These are phyloP conservation scores for Xanthia icteritia DNA, from an alignment of 2,888 invertebrate genomes.

Conservation along the genomic window DNA sequence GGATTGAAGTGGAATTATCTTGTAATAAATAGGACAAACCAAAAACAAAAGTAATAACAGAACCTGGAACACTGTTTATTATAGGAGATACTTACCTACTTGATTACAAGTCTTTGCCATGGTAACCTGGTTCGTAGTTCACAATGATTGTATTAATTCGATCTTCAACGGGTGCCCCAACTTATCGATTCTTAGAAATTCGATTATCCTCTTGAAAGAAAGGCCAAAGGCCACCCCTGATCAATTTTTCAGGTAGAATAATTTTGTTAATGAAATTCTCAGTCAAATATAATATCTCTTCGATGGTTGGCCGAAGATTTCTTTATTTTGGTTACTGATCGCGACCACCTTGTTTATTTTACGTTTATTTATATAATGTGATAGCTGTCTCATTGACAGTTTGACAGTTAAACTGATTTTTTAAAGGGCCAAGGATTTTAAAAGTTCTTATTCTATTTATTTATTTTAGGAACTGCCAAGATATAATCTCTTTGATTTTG, in stretches of 20 bases:
- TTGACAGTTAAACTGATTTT: background rate
- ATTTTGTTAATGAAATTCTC: conserved; percentile 2
- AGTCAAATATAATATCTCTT: background rate
- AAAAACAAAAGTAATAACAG: conserved; percentile 16
- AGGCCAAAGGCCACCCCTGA: background rate
- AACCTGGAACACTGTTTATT: background rate
- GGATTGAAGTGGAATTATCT: too few relatives aligned
- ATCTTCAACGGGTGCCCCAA: conserved; percentile 19
- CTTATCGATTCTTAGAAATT: conserved; percentile 17
- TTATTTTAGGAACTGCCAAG: background rate
- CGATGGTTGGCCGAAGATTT: background rate
- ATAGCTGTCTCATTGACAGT: background rate
- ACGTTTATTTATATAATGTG: background rate
- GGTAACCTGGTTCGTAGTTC: background rate
- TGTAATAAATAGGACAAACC: background rate
- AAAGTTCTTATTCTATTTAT: background rate
- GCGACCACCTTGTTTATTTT: background rate
- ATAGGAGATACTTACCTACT: background rate
- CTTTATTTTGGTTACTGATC: background rate
- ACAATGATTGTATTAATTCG: conserved; percentile 1
- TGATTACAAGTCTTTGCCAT: conserved; percentile 16
- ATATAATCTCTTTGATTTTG: background rate
- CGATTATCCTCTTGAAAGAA: conserved; percentile 9
- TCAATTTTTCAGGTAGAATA: background rate
- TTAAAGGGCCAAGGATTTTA: background rate